phyloP scores from a whole-genome alignment of 2,888 invertebrate species.

The Andrena flavipes region DNA sequence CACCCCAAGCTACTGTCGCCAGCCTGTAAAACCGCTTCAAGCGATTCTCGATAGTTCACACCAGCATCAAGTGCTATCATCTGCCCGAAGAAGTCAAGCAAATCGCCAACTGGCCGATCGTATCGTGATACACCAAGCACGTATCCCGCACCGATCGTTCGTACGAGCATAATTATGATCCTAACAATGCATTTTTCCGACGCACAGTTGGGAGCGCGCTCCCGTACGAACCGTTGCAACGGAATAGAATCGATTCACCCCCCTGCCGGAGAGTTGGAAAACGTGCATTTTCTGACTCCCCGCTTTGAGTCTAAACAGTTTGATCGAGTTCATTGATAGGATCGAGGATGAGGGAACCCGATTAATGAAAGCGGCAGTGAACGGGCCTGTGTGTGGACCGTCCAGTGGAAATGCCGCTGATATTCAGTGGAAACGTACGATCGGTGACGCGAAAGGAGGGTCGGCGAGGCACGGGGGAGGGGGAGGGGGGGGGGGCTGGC shows the following conservation, averaged over 20 bases:
- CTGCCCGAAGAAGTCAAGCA: no score
- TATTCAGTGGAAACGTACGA: conserved; percentile 60
- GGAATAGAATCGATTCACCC: conserved; percentile 8
- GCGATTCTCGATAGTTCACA: no score
- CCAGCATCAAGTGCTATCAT: no score
- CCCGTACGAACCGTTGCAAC: neutral
- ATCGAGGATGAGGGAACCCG: conserved; percentile 44
- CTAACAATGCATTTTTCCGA: neutral
- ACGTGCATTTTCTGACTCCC: conserved; percentile 32
- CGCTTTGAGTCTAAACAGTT: conserved; percentile 47
- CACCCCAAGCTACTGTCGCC: no score
- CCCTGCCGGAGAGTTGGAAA: conserved; percentile 18
- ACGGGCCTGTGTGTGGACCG: conserved; percentile 21
- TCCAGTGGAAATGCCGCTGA: conserved; percentile 51
- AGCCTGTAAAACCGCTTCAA: no score
- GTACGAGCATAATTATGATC: conserved; percentile 11
- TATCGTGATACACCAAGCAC: no score
- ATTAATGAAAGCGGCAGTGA: conserved; percentile 59
- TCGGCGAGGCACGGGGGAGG: neutral
- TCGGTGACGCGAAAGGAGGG: conserved; percentile 52
- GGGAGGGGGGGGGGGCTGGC: neutral
- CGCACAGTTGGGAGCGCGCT: neutral
- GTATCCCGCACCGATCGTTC: neutral
- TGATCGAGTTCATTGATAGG: conserved; percentile 66
- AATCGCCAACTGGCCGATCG: no score